A percentile compares a stretch with the other conserved stretches of the same genome.
phyloP scores from a whole-genome alignment of 2,888 invertebrate species.

The Neoaliturus tenellus region DNA sequence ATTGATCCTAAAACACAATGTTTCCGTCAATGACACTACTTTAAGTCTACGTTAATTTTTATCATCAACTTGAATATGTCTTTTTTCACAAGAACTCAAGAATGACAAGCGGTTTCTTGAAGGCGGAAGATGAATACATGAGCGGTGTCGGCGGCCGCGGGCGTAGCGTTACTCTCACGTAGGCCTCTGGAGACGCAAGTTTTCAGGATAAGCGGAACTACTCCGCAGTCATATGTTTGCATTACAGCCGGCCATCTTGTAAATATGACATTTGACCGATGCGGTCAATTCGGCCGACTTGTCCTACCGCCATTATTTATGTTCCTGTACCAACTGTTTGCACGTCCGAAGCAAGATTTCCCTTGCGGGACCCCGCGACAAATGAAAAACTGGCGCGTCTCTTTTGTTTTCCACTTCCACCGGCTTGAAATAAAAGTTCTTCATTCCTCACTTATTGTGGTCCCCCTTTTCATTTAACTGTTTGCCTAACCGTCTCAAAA shows the following conservation, averaged over 20 bases:
- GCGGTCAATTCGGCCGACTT: slow-evolving; percentile 55
- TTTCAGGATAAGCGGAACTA: slow-evolving; percentile 29
- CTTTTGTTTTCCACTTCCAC: slow-evolving; percentile 56
- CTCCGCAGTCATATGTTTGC: slow-evolving; percentile 50
- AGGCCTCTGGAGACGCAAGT: slow-evolving; percentile 3
- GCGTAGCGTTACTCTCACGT: neutral
- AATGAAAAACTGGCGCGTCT: slow-evolving; percentile 60
- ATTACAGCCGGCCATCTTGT: slow-evolving; percentile 55
- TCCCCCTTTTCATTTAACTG: slow-evolving; percentile 45
- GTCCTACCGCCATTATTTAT: slow-evolving; percentile 59
- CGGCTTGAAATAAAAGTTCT: slow-evolving; percentile 44
- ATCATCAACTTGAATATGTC: too few relatives aligned
- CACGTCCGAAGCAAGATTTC: slow-evolving; percentile 58
- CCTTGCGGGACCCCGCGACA: slow-evolving; percentile 57
- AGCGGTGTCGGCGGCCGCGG: neutral
- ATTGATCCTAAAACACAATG: too few relatives aligned
- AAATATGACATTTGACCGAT: slow-evolving; percentile 60
- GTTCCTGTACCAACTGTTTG: slow-evolving; percentile 49
- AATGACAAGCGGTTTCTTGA: neutral
- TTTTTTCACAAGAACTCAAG: too few relatives aligned
- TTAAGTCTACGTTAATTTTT: too few relatives aligned
- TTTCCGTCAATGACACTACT: too few relatives aligned
- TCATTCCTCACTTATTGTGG: slow-evolving; percentile 50
- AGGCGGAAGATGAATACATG: neutral
- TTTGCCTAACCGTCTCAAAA: slow-evolving; percentile 12